Evolutionary conservation across 2,888 invertebrate species (phyloP), one percentile per base, ranked within the genome.

Genomic region (Callyntrura sp.): DNA sequence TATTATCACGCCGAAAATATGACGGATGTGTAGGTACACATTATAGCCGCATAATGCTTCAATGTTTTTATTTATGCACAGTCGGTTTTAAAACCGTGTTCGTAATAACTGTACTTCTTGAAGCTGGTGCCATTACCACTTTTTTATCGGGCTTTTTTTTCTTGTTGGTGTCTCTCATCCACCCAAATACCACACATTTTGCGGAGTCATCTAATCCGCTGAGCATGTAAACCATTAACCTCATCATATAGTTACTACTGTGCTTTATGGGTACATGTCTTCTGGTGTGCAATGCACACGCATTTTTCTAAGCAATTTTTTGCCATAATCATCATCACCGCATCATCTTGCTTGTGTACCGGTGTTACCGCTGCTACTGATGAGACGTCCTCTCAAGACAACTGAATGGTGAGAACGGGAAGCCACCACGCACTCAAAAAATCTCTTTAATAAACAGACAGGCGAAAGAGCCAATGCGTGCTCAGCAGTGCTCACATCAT

Each of bases 161-260:
- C 35, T 35, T 48, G 45, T 43, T 51, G 3, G 0, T 70, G 70
- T 84, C 73, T 84, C 84, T 57, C 35, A 68, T 45, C 25, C 43
- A 1, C 45, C 11, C 17, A 2, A 6, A 20, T 35, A 68, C 23
- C 84, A 85, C 84, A 76, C 76, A 76, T 45, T 76, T 85, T 60
- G 35, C 35, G 35, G 35, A 45, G 51, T 76, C 76, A 78, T 78
- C 78, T 85, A 85, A 85, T 85, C 85, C 78, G 65, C 62, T 78
- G 78, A 85, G 78, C 85, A 85, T 85, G 78, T 85, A 85, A 68
- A 85, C 85, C 85, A 85, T 85, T 85, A 85, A 85, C 85, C 85
- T 85, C 85, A 85, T 78, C 76, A 78, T 51, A 48, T 70, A 20
- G 17, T 20, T 12, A n/a, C n/a, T 23, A 70, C 43, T 25, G 43